A percentile compares a stretch with the other conserved stretches of the same genome.
phyloP scores from a whole-genome alignment of 1,140 invertebrate genomes.

The Leptopilina boulardi region DNA sequence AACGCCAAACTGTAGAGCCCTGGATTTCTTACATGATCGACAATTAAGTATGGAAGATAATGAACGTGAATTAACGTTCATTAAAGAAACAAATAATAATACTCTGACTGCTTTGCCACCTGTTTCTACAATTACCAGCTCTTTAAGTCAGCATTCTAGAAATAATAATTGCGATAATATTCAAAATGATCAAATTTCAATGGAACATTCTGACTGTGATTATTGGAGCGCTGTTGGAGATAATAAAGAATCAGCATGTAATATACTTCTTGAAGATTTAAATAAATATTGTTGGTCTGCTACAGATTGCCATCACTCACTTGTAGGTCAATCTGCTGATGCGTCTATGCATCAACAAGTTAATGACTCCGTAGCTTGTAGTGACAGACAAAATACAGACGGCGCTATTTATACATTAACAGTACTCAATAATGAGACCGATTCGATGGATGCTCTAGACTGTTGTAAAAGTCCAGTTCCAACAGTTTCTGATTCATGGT shows the following conservation, averaged over 20 bases:
- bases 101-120: conserved; percentile 73
- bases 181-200: conserved; percentile 59
- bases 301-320: conserved; percentile 46
- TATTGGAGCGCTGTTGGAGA: conserved; percentile 83
- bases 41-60: conserved; percentile 52
- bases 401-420: conserved; percentile 78
- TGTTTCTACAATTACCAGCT: conserved; percentile 71
- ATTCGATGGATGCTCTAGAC: conserved; percentile 76
- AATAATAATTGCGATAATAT: conserved; percentile 46
- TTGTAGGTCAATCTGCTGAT: not conserved
- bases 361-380: not conserved
- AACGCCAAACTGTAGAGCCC: conserved; percentile 54
- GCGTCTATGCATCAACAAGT: not conserved
- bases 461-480: conserved; percentile 71
- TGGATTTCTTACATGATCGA: conserved; percentile 62
- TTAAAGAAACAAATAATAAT: conserved; percentile 84
- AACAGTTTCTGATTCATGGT: conserved; percentile 67
- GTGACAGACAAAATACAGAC: conserved; percentile 74
- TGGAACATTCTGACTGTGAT: conserved; percentile 77
- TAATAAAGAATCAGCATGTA: conserved; percentile 80
- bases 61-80: conserved; percentile 68
- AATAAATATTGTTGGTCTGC: conserved; percentile 87
- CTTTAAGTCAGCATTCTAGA: conserved; percentile 62
- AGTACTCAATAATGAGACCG: conserved; percentile 76
- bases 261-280: conserved; percentile 86